Evolutionary conservation across 1,140 invertebrate species (phyloP).

Genomic region (Subanguina moxae): DNA sequence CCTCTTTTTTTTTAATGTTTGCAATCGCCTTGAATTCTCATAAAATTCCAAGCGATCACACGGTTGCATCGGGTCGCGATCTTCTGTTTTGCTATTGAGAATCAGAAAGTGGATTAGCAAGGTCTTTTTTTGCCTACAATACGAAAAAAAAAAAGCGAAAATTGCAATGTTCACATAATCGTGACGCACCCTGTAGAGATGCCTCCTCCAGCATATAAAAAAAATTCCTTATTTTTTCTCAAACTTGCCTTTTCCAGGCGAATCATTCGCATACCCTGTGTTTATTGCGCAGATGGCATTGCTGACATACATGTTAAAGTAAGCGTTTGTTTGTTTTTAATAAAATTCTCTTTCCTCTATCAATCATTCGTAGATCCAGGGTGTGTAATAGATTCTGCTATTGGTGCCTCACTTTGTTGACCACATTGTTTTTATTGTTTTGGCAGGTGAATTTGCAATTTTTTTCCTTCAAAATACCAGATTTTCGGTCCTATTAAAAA

Average conservation of each 20-base stretch:
- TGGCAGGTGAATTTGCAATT: conserved; percentile 33
- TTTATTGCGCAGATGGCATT: conserved; percentile 63
- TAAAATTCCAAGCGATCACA: too few relatives aligned
- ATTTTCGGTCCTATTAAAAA: too few relatives aligned
- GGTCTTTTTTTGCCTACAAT: neutral
- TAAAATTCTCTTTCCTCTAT: neutral
- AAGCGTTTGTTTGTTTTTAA: conserved; percentile 17
- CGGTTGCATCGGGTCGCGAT: too few relatives aligned
- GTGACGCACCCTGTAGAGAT: neutral
- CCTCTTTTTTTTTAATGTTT: too few relatives aligned
- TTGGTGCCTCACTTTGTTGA: conserved; percentile 61
- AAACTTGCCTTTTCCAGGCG: conserved; percentile 53
- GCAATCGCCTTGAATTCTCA: too few relatives aligned
- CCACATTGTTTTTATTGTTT: conserved; percentile 58
- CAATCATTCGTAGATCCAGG: conserved; percentile 68
- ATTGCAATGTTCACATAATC: neutral
- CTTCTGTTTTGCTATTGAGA: neutral
- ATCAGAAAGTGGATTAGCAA: neutral
- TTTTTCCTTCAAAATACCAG: too few relatives aligned
- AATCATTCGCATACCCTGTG: conserved; percentile 75
- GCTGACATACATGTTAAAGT: conserved; percentile 61
- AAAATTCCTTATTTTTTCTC: neutral
- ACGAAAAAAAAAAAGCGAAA: neutral
- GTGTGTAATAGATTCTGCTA: conserved; percentile 64
- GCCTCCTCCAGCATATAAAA: neutral